Percentiles rank a stretch among this genome's conserved stretches.
phyloP scores from a whole-genome alignment of 2,113 vertebrate genomes.

The Hymenochirus boettgeri region DNA sequence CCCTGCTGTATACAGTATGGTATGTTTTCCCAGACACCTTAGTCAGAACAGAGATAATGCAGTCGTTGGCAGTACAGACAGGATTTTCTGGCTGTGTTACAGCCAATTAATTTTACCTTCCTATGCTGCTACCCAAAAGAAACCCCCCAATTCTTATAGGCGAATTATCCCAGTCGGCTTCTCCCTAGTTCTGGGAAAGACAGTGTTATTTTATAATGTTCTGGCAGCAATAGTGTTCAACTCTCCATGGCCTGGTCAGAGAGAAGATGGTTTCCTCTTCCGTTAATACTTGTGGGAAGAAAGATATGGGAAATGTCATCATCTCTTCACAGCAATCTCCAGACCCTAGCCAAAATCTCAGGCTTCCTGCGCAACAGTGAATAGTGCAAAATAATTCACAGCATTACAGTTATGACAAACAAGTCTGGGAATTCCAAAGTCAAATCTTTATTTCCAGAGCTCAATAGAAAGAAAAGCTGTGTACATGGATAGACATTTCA shows the following conservation, averaged over 20 bases:
- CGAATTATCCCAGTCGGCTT: no score
- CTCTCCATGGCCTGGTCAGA: not conserved
- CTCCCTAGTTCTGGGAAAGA: no score
- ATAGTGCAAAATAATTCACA: no score
- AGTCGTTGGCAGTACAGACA: no score
- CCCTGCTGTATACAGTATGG: no score
- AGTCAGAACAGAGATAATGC: no score
- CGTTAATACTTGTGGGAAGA: not conserved
- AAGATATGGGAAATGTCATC: not conserved
- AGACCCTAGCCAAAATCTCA: not conserved
- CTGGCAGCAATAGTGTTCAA: not conserved
- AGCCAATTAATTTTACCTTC: not conserved
- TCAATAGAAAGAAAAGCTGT: not conserved
- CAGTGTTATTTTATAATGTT: not conserved
- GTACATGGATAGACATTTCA: no score
- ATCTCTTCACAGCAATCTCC: not conserved
- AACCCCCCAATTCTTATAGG: no score
- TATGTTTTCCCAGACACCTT: no score
- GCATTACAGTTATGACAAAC: not conserved
- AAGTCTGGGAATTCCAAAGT: not conserved
- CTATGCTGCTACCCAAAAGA: not conserved
- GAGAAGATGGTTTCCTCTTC: not conserved
- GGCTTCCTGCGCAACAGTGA: not conserved
- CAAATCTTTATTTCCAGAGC: not conserved
- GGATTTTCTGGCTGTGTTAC: not conserved